Evolutionary conservation across 2,113 vertebrate species (phyloP).

Genomic region (Silurus glanis): DNA sequence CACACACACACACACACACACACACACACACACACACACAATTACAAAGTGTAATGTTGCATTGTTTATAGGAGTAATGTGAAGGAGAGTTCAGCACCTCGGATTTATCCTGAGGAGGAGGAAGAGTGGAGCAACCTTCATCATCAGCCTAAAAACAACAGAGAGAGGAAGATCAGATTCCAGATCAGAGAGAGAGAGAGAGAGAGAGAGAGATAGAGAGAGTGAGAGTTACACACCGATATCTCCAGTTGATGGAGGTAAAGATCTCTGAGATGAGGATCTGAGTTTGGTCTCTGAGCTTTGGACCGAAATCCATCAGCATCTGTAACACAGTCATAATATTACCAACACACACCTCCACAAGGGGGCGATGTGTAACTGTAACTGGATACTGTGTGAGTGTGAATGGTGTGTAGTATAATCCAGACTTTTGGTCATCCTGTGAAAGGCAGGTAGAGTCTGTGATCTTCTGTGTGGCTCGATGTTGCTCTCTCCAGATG

Average conservation of each 20-base stretch:
- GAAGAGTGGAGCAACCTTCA: not conserved
- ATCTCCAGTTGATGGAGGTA: slow-evolving; percentile 53
- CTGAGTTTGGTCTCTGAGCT: slow-evolving; percentile 47
- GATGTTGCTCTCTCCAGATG: slow-evolving; percentile 54
- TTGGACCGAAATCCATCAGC: slow-evolving; percentile 63
- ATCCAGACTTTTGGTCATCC: slow-evolving; percentile 58
- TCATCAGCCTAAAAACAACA: slow-evolving; percentile 60
- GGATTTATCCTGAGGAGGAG: slow-evolving; percentile 1
- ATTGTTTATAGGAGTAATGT: not conserved
- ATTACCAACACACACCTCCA: not conserved
- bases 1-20: slow-evolving; percentile 21
- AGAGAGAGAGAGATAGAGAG: not conserved
- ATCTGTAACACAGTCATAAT: slow-evolving; percentile 59
- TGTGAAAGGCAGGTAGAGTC: slow-evolving; percentile 70
- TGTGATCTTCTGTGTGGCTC: slow-evolving; percentile 59
- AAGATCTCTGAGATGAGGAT: slow-evolving; percentile 58
- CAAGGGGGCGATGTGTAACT: no score
- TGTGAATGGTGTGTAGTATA: not conserved
- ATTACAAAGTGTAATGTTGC: slow-evolving; percentile 11
- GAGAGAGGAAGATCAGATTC: not conserved
- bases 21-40: slow-evolving; percentile 24
- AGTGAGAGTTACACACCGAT: slow-evolving; percentile 54
- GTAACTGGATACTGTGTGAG: no score
- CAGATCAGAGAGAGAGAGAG: not conserved
- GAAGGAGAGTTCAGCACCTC: slow-evolving; percentile 53